A percentile compares a stretch with the other conserved stretches of the same genome.
These are phyloP conservation scores for Pteromalus puparum DNA, from an alignment of 1,140 invertebrate genomes.

Conservation along the genomic window DNA sequence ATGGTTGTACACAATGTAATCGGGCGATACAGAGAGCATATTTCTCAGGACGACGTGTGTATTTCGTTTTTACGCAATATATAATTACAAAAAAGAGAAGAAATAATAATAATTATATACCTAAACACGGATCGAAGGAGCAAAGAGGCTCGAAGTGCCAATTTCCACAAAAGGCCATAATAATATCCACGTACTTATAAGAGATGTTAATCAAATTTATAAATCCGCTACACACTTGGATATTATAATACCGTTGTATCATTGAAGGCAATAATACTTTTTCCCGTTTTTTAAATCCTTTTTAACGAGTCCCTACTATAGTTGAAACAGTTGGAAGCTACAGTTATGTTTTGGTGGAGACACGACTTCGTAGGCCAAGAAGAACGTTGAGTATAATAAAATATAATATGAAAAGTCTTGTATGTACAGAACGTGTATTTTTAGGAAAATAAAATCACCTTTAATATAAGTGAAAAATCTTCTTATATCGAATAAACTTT, in stretches of 20 bases:
- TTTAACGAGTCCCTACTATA: not conserved
- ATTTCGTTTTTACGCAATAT: conserved; percentile 34
- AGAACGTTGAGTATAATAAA: conserved; percentile 24
- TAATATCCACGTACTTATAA: conserved; percentile 48
- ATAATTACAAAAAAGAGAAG: not conserved
- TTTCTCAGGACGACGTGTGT: conserved; percentile 17
- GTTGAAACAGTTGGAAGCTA: not conserved
- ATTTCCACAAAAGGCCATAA: conserved; percentile 46
- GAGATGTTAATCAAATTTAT: conserved; percentile 29
- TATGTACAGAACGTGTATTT: conserved; percentile 46
- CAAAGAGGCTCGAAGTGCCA: conserved; percentile 56
- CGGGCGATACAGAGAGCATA: not conserved
- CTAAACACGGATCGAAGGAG: conserved; percentile 53
- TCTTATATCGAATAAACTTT: not conserved
- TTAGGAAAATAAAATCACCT: conserved; percentile 46
- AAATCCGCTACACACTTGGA: not conserved
- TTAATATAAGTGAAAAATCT: not conserved
- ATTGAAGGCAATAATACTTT: not conserved
- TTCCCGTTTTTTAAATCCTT: not conserved
- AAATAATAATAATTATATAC: conserved; percentile 50
- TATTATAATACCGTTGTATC: not conserved
- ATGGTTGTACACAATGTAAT: not conserved
- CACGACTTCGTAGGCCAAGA: conserved; percentile 29
- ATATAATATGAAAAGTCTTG: conserved; percentile 10
- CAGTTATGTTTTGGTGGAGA: conserved; percentile 27